These are phyloP conservation scores for Troides aeacus DNA, from an alignment of 2,888 invertebrate species.

Conservation along the genomic window DNA sequence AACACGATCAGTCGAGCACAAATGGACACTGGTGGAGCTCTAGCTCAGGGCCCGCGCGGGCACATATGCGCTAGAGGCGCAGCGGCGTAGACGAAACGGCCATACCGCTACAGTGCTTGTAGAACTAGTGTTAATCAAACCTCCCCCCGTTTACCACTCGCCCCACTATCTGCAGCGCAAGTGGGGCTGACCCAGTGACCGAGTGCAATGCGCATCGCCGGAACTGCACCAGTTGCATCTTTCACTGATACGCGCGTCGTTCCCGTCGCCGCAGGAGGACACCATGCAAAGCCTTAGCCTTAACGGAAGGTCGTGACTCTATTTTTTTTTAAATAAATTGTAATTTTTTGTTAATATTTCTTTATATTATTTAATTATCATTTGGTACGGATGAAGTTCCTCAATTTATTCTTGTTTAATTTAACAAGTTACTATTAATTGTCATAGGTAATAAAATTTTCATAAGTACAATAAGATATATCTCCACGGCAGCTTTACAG, in stretches of 20 bases:
- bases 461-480: too few relatives aligned
- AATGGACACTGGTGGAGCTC: constrained; percentile 35
- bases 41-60: constrained; percentile 42
- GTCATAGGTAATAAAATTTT: too few relatives aligned
- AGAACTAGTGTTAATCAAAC: constrained; percentile 35
- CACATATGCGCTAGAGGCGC: constrained; percentile 54
- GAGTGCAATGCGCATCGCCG: constrained; percentile 64
- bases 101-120: constrained; percentile 34
- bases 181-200: constrained; percentile 74
- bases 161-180: constrained; percentile 44
- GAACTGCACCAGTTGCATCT: constrained; percentile 72
- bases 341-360: not conserved
- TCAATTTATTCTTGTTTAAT: too few relatives aligned
- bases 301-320: constrained; percentile 59
- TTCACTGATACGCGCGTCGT: constrained; percentile 53
- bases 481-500: too few relatives aligned
- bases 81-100: constrained; percentile 45
- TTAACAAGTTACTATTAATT: too few relatives aligned
- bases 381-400: too few relatives aligned
- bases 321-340: constrained; percentile 22
- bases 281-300: constrained; percentile 71
- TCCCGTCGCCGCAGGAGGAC: constrained; percentile 69
- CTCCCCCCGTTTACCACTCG: constrained; percentile 31
- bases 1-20: constrained; percentile 64
- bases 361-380: too few relatives aligned